Base-by-base conservation (phyloP, 2,888 invertebrate species). In the Netelia fuscicornis region DNA sequence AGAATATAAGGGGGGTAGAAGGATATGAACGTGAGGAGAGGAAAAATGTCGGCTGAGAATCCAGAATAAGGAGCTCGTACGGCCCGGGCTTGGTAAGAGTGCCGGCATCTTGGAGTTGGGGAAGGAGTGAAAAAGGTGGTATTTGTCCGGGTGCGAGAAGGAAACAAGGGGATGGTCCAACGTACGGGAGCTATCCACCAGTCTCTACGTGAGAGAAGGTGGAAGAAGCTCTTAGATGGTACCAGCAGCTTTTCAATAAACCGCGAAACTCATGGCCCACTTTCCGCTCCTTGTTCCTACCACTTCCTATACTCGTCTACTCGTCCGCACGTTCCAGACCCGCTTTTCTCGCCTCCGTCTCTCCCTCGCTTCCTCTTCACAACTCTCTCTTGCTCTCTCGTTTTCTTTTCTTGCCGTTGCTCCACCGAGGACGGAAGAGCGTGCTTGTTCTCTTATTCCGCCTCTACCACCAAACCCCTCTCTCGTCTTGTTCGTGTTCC, bases 191-290 rank as follows among this genome's bases (percentile, higher is more conserved):
- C 67, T 78, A 58, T 65, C 75, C 44, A 54, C 65, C 62, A 84
- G 85, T 75, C 84, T 82, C 83, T 76, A 83, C 81, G 84, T 81
- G 80, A 77, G 67, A 56, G 70, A 85, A 83, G 70, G 86, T 84
- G 83, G 76, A 87, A 83, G 86, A 84, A 85, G 86, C 84, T 88
- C 87, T 88, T 83, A 86, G 84, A 85, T 60, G 82, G 76, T 78
- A 84, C 80, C 80, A 78, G 81, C 86, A 87, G 89, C 88, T 91
- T 92, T 92, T 92, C 91, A 91, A 92, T 92, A 91, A 93, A 92
- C 90, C 90, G 87, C 88, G 84, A 88, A 91, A 90, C 90, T 90
- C 89, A 85, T 88, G 89, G 88, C 88, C 89, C 89, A 89, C 88
- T 90, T 89, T 88, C 79, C 81, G 83, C 79, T 81, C 76, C 68